phyloP scores from a whole-genome alignment of 2,797 vertebrate species.

The Vipera ursinii region DNA sequence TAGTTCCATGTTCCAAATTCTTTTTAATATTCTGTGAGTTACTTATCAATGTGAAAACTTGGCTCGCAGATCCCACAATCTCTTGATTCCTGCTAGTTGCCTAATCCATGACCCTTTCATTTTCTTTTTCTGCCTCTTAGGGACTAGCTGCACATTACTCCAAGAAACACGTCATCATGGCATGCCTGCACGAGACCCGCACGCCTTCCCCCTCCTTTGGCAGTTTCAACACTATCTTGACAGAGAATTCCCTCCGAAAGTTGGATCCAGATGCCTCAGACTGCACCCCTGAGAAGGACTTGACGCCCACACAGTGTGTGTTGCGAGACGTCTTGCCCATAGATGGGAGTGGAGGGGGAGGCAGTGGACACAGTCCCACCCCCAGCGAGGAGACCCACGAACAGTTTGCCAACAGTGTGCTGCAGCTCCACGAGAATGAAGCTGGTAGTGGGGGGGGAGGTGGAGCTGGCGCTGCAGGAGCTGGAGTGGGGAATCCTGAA shows the following conservation, averaged over 20 bases:
- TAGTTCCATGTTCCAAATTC: background rate
- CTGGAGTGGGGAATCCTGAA: constrained; percentile 63
- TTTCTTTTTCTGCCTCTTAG: background rate
- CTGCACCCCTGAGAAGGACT: constrained; percentile 90
- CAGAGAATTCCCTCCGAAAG: constrained; percentile 81
- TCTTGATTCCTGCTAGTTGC: background rate
- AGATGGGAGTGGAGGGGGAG: constrained; percentile 72
- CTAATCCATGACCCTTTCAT: background rate
- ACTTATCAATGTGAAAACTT: background rate
- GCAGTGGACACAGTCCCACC: constrained; percentile 76
- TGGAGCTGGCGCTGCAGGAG: constrained; percentile 63
- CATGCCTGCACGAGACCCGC: constrained; percentile 86
- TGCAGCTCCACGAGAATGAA: constrained; percentile 84
- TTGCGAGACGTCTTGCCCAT: constrained; percentile 88
- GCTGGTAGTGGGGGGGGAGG: constrained; percentile 55
- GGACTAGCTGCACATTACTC: background rate
- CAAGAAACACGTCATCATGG: constrained; percentile 74
- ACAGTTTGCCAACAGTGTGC: constrained; percentile 85
- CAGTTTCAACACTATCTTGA: constrained; percentile 82
- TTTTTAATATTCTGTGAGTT: background rate
- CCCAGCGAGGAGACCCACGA: constrained; percentile 77
- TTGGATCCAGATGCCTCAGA: constrained; percentile 85
- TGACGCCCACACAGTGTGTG: constrained; percentile 92
- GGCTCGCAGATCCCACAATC: background rate
- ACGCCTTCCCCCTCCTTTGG: constrained; percentile 90